Percentiles rank a stretch among this genome's conserved stretches.
These are phyloP conservation scores for Vulpes ferrilata DNA, from an alignment of 2,113 vertebrate species.

Conservation along the genomic window DNA sequence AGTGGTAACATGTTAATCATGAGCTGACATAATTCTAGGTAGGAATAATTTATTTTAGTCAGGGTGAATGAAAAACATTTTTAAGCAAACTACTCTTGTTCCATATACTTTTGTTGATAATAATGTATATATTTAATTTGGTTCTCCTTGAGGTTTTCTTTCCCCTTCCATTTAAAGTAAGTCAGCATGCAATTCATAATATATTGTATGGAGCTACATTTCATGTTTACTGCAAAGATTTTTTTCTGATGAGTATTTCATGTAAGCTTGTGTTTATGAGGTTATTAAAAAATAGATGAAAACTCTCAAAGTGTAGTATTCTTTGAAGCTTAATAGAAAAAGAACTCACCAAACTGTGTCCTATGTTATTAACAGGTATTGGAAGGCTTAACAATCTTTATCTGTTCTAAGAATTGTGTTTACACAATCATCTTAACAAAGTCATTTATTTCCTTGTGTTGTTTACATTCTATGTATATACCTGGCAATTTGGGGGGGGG, in stretches of 20 bases:
- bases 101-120: not conserved
- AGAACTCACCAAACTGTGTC: not conserved
- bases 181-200: not conserved
- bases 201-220: not conserved
- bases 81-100: not conserved
- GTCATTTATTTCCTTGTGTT: not conserved
- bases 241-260: conserved; percentile 8
- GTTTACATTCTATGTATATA: not conserved
- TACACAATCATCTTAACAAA: not conserved
- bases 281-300: conserved; percentile 38
- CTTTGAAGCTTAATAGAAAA: conserved; percentile 28
- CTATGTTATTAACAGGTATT: not conserved
- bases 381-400: not conserved
- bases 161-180: not conserved
- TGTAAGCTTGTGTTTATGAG: not conserved
- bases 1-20: not conserved
- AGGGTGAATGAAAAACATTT: not conserved
- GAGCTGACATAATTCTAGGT: not conserved
- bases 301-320: not conserved
- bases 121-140: not conserved
- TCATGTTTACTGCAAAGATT: not conserved
- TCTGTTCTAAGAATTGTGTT: not conserved
- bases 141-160: not conserved
- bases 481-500: not conserved
- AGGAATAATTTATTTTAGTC: not conserved